Evolutionary conservation across 2,113 vertebrate genomes (phyloP).

Genomic region (Hemiscyllium ocellatum): DNA sequence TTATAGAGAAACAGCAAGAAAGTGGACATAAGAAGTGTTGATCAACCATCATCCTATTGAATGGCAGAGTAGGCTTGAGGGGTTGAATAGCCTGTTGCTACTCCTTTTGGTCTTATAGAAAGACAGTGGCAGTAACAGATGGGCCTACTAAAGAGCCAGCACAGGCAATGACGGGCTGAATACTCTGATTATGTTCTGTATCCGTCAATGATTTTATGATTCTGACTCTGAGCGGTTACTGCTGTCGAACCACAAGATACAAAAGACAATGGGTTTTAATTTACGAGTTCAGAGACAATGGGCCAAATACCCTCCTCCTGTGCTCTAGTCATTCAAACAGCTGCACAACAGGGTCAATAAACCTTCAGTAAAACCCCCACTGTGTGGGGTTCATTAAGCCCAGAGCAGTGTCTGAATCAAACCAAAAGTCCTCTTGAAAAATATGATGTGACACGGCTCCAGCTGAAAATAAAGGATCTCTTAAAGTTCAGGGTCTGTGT

Average conservation of each 20-base stretch:
- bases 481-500: slow-evolving; percentile 51
- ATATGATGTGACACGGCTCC: slow-evolving; percentile 51
- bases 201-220: not conserved
- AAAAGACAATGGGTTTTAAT: not conserved
- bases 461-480: slow-evolving; percentile 43
- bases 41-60: no score
- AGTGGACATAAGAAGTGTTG: no score
- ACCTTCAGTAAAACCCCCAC: not conserved
- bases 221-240: not conserved
- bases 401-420: not conserved
- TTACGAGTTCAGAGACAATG: not conserved
- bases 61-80: no score
- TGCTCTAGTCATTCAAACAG: not conserved
- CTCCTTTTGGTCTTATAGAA: no score
- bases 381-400: not conserved
- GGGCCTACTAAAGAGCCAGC: no score
- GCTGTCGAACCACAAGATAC: not conserved
- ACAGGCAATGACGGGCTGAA: not conserved
- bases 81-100: no score
- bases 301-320: not conserved
- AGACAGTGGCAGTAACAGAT: not conserved
- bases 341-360: not conserved
- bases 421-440: slow-evolving; percentile 47
- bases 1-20: no score
- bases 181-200: not conserved